phyloP scores from a whole-genome alignment of 2,888 invertebrate species.

The Synanthedon tipuliformis region DNA sequence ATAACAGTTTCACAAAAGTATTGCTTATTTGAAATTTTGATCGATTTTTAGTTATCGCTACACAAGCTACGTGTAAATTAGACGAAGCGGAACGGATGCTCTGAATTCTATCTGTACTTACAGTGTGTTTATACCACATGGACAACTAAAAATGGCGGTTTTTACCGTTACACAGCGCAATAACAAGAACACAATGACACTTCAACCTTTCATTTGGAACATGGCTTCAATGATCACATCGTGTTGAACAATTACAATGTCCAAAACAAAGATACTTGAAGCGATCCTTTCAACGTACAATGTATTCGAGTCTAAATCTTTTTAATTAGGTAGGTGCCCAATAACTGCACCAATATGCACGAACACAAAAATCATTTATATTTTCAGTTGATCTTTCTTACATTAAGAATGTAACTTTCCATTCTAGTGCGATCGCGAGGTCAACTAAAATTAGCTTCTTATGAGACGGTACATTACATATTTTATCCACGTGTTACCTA shows the following conservation, averaged over 20 bases:
- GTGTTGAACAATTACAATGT: conserved; percentile 27
- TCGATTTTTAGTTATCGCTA: not conserved
- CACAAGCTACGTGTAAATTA: conserved; percentile 4
- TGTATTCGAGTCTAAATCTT: no score
- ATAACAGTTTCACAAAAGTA: no score
- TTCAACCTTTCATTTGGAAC: conserved; percentile 28
- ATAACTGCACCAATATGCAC: no score
- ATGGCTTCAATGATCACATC: conserved; percentile 19
- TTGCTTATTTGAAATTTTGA: not conserved
- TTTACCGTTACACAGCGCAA: conserved; percentile 51
- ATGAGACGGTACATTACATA: conserved; percentile 22
- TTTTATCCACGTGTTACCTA: conserved; percentile 20
- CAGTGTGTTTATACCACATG: conserved; percentile 4
- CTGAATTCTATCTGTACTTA: conserved; percentile 11
- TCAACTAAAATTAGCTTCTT: conserved; percentile 42
- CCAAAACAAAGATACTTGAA: no score
- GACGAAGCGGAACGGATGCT: conserved; percentile 25
- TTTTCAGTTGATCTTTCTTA: conserved; percentile 2
- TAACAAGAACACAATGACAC: conserved; percentile 48
- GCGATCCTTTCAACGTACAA: no score
- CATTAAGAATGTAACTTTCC: conserved; percentile 33
- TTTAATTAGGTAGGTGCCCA: no score
- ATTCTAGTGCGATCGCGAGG: conserved; percentile 35
- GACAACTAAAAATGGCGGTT: conserved; percentile 43
- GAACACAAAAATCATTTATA: not conserved